Conservation (phyloP, 2,797 vertebrate genomes). For the Gymnoscopelus braueri region DNA sequence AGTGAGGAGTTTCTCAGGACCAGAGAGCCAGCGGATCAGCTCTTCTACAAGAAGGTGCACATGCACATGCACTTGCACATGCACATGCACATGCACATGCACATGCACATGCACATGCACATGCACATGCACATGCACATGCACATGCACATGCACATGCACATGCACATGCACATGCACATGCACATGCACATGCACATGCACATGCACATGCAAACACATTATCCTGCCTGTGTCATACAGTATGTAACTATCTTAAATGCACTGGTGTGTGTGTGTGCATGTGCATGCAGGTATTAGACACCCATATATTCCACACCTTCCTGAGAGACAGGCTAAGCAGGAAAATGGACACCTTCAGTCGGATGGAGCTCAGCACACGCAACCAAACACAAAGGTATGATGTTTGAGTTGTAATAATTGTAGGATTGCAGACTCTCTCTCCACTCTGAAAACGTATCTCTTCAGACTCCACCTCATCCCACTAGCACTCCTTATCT, state of each 20-base stretch:
- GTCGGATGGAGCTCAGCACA: slow-evolving; percentile 85
- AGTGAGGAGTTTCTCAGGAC: slow-evolving; percentile 95
- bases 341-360: slow-evolving; percentile 89
- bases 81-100: neutral
- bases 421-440: too few relatives aligned
- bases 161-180: neutral
- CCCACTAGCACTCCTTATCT: too few relatives aligned
- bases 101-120: neutral
- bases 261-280: slow-evolving; percentile 9
- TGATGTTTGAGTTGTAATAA: slow-evolving; percentile 12
- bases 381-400: slow-evolving; percentile 87
- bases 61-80: neutral
- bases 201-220: neutral
- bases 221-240: neutral
- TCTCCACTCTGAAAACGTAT: too few relatives aligned
- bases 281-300: slow-evolving; percentile 83
- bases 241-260: neutral
- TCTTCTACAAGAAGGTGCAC: slow-evolving; percentile 91
- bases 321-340: slow-evolving; percentile 94
- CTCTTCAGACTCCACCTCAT: too few relatives aligned
- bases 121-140: neutral
- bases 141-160: neutral
- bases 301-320: slow-evolving; percentile 94
- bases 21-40: slow-evolving; percentile 83
- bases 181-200: neutral